phyloP scores from a whole-genome alignment of 1,140 invertebrate genomes.

The Papilio polyxenes region DNA sequence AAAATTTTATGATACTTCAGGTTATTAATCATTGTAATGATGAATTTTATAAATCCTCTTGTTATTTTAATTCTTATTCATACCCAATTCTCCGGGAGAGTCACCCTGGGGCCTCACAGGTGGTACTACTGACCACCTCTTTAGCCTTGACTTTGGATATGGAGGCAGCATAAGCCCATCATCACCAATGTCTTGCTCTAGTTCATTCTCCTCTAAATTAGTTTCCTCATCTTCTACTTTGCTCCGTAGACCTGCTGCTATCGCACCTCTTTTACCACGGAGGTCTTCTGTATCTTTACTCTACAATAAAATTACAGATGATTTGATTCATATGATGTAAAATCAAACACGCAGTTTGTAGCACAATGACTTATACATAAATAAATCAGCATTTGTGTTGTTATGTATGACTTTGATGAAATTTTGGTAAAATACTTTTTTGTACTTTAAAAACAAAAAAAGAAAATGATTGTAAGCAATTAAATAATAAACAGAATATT shows the following conservation, averaged over 20 bases:
- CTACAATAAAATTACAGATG: background rate
- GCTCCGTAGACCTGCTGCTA: slow-evolving; percentile 70
- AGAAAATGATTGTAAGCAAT: background rate
- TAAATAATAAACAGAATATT: background rate
- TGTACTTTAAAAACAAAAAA: background rate
- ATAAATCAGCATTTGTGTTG: no score
- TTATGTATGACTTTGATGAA: background rate
- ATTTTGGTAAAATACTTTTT: background rate
- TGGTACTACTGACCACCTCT: slow-evolving; percentile 87
- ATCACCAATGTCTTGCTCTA: slow-evolving; percentile 65
- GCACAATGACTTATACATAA: no score
- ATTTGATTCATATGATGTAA: background rate
- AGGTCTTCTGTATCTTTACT: slow-evolving; percentile 53
- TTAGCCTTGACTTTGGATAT: slow-evolving; percentile 81
- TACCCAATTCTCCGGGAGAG: slow-evolving; percentile 92
- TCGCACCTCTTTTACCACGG: slow-evolving; percentile 75
- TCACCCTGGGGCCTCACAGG: slow-evolving; percentile 85
- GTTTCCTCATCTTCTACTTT: slow-evolving; percentile 70
- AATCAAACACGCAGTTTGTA: no score
- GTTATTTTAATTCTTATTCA: slow-evolving; percentile 17
- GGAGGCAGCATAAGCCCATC: slow-evolving; percentile 62
- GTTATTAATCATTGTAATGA: background rate
- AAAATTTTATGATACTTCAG: no score
- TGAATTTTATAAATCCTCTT: background rate
- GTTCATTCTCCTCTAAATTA: slow-evolving; percentile 69